A percentile compares a stretch with the other conserved stretches of the same genome.
Conservation (phyloP, 2,888 invertebrate species). For the Anoplius nigerrimus region DNA sequence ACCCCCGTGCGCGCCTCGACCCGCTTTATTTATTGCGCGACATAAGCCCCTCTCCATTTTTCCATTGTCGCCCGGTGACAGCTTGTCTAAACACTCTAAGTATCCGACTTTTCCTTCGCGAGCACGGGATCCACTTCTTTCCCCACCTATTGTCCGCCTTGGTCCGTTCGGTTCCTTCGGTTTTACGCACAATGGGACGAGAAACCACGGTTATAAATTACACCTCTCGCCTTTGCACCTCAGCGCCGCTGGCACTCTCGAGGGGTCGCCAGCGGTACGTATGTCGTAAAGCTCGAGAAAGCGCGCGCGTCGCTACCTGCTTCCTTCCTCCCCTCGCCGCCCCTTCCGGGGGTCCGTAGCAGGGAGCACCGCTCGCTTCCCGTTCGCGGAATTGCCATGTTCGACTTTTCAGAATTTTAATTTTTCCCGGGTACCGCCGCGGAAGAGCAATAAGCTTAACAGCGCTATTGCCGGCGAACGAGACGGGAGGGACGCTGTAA, state of each 20-base stretch:
- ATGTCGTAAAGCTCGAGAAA: neutral
- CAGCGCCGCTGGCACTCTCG: conserved; percentile 13
- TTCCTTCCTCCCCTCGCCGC: neutral
- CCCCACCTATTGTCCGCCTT: conserved; percentile 6
- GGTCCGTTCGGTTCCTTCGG: conserved; percentile 41
- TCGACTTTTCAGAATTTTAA: neutral
- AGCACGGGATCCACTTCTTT: neutral
- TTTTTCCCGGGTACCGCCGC: neutral
- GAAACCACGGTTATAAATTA: conserved; percentile 59
- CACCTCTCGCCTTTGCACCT: conserved; percentile 12
- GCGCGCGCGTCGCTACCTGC: conserved; percentile 18
- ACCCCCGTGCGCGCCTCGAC: neutral
- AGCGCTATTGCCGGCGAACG: no score
- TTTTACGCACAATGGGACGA: conserved; percentile 59
- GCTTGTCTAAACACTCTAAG: conserved; percentile 69
- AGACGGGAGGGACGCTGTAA: no score
- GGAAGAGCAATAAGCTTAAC: neutral
- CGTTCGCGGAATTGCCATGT: neutral
- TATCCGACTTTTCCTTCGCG: conserved; percentile 56
- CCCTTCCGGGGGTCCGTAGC: no score
- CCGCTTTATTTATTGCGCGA: conserved; percentile 39
- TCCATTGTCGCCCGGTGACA: conserved; percentile 63
- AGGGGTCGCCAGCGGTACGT: conserved; percentile 9
- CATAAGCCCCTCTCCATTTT: conserved; percentile 40
- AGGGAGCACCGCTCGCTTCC: neutral